Conservation (phyloP, 2,113 vertebrate genomes). For the Hippocampus zosterae region DNA sequence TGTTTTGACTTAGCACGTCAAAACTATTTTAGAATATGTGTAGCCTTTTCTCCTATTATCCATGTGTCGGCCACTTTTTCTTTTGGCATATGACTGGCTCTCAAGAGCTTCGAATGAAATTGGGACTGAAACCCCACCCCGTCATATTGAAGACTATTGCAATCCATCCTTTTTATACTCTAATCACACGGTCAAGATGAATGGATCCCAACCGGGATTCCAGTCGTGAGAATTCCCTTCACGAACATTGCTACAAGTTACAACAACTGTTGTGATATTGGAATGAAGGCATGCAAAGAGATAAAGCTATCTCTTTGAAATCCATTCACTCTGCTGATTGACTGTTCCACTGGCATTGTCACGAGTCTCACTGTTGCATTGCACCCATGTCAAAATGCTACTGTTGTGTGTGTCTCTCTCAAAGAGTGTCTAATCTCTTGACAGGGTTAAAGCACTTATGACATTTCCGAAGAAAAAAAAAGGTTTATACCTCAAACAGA, state of each 20-base stretch:
- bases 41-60: constrained; percentile 4
- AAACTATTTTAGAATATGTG: neutral
- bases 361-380: constrained; percentile 49
- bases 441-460: constrained; percentile 66
- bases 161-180: neutral
- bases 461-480: constrained; percentile 42
- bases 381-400: constrained; percentile 63
- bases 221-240: neutral
- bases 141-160: neutral
- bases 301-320: constrained; percentile 29
- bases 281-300: constrained; percentile 23
- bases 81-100: neutral
- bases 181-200: neutral
- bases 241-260: neutral
- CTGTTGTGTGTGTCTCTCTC: constrained; percentile 57
- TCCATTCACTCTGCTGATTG: constrained; percentile 34
- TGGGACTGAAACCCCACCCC: neutral
- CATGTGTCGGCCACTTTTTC: neutral
- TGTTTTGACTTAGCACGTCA: constrained; percentile 4
- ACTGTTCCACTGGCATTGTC: constrained; percentile 15
- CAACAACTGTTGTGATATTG: neutral
- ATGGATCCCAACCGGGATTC: neutral
- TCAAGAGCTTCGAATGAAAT: neutral
- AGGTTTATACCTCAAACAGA: constrained; percentile 55
- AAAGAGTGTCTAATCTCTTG: constrained; percentile 53